phyloP scores from a whole-genome alignment of 2,888 invertebrate genomes.

The Aspidapion aeneum region DNA sequence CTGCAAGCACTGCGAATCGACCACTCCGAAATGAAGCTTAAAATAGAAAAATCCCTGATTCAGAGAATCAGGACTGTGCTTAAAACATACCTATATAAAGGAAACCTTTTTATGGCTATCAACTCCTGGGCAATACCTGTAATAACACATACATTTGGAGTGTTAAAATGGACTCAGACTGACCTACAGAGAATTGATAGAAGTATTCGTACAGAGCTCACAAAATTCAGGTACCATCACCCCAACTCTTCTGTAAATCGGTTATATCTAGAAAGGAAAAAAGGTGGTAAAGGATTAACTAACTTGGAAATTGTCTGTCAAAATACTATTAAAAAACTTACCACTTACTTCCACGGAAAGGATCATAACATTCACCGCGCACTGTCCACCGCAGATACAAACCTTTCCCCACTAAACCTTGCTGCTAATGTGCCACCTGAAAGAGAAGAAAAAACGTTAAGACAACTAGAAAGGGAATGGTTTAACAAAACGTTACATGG shows the following conservation, averaged over 20 bases:
- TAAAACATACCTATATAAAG: not conserved
- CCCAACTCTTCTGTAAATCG: not conserved
- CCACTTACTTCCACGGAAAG: no score
- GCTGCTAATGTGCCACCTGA: no score
- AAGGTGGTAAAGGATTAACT: not conserved
- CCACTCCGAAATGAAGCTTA: not conserved
- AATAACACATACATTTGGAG: not conserved
- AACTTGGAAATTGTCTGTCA: no score
- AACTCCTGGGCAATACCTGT: not conserved
- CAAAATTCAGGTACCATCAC: not conserved
- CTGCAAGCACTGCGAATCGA: not conserved
- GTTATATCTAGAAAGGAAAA: not conserved
- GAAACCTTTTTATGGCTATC: not conserved
- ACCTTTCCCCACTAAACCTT: no score
- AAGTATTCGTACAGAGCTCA: not conserved
- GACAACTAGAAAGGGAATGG: no score
- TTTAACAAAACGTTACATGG: no score
- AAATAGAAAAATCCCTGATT: not conserved
- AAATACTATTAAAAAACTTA: no score
- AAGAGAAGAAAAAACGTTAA: no score
- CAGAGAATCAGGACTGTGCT: not conserved
- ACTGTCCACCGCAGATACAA: no score
- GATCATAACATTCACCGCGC: no score
- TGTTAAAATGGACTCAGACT: not conserved
- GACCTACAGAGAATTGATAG: not conserved